Evolutionary conservation across 2,797 vertebrate genomes (phyloP), one percentile per base, ranked within the genome.

Genomic region (Leptatherina wallacei): DNA sequence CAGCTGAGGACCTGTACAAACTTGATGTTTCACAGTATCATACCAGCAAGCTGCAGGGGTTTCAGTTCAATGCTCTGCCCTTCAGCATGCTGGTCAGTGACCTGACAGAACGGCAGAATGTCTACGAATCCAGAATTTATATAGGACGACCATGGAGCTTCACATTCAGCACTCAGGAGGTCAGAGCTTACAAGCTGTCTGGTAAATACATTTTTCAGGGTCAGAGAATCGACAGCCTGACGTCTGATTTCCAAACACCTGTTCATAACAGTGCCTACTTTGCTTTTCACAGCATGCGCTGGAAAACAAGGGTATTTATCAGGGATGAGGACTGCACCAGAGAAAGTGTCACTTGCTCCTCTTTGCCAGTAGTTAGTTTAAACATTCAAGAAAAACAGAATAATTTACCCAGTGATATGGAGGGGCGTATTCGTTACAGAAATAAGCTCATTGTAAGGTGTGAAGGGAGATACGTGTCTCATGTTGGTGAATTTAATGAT

Each of bases 21-120:
- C 77, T 94, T 20, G 4, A n/a, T 27, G 35, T n/a, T 71, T 84
- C 35, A 2, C 66, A 62, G 60, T 83, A 92, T 65, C 49, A 65
- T 13, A 64, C 20, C 10, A 71, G 68, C 47, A 82, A 63, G 1
- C 35, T 88, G n/a, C 63, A 81, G 4, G 88, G 92, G 1, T 89
- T 92, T 72, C 80, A 93, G 67, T 94, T 93, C 82, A 91, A 93
- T 59, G 75, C 91, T 0, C 78, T 94, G 64, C 80, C 91, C 0
- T 4, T 69, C 4, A 22, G 0, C 2, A 18, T 78, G 49, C 76
- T 92, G 51, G 65, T 64, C 42, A 79, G 1, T n/a, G 40, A 84
- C 44, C 2, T 61, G 3, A 76, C 71, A 36, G 59, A 62, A 30
- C 60, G 88, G 11, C 24, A 49, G 16, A 44, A 60, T 6, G 5